phyloP scores from a whole-genome alignment of 2,113 vertebrate species.

The Cryptotis parvus region DNA sequence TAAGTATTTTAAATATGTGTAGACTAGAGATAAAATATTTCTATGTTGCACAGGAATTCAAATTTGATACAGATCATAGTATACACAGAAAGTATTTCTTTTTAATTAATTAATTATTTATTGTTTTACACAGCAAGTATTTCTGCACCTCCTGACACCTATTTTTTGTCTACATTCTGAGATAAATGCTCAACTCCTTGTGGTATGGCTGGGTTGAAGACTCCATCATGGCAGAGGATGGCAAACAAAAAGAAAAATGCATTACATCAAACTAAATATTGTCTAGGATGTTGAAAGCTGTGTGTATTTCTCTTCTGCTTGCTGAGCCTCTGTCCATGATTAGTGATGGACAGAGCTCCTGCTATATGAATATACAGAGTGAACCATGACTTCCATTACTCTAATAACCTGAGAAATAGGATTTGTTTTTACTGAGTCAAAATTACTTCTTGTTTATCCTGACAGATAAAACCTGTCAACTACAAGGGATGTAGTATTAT shows the following conservation, averaged over 20 bases:
- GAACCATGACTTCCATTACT: rapidly evolving
- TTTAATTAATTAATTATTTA: too few species aligned
- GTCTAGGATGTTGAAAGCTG: neutral
- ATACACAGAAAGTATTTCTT: too few species aligned
- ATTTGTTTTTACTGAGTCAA: neutral
- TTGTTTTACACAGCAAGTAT: too few species aligned
- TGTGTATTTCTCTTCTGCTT: rapidly evolving
- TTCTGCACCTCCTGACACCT: too few species aligned
- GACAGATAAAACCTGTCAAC: too few species aligned
- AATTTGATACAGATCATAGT: neutral
- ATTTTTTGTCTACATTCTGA: too few species aligned
- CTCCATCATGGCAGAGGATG: neutral
- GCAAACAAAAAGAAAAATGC: neutral
- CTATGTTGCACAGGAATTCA: neutral
- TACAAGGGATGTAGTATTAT: neutral
- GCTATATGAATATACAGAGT: rapidly evolving
- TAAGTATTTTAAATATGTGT: neutral
- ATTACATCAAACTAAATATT: neutral
- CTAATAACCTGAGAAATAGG: too few species aligned
- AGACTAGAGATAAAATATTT: too few species aligned
- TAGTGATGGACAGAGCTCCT: rapidly evolving
- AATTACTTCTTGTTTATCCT: neutral
- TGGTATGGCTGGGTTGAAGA: rapidly evolving
- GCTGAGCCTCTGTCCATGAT: rapidly evolving
- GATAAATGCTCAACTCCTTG: rapidly evolving